Base-by-base conservation (phyloP, 2,888 invertebrate genomes). In the Drosophila atroscutellata region DNA sequence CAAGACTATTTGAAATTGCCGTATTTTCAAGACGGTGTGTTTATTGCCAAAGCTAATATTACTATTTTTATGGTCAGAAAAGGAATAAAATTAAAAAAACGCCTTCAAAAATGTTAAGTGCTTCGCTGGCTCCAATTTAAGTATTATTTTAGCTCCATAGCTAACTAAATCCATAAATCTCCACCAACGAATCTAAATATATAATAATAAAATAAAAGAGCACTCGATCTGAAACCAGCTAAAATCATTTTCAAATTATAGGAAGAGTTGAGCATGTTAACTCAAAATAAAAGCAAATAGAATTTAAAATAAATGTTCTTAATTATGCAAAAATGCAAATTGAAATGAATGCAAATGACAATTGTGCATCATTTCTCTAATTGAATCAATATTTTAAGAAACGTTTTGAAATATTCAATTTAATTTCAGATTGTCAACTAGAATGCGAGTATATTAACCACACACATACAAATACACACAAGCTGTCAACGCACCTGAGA, bases 401-500 rank as follows among this genome's bases (percentile, higher is more conserved):
- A 26, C 39, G 37, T 28, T 8, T 39, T 47, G 18, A 20, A 47
- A 34, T 66, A 59, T 34, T 13, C 1, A 15, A 20, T 50, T 67
- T 26, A 59, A 60, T 67, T 42, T 30, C 55, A 36, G 30, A 59
- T 34, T 26, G 45, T 49, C 51, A 62, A 61, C 57, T 45, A 26
- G 24, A 55, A 61, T 54, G 52, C 32, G 28, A 34, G 34, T 37
- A 30, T 3, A 60, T 56, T 45, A 37, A n/a, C 37, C 13, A 56
- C 13, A 58, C 52, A 57, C 36, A 67, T 47, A 9, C 47, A 52
- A 45, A 60, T 24, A 30, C 42, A 18, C 9, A 39, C 2, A 57
- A 32, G 34, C 45, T 77, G 72, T 18, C 60, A 15, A 63, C 71
- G 54, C 71, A 69, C 26, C 63, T 60, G 51, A 36, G 45, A 72